Evolutionary conservation across 2,888 invertebrate genomes (phyloP).

Genomic region (Cheilosia pagana): DNA sequence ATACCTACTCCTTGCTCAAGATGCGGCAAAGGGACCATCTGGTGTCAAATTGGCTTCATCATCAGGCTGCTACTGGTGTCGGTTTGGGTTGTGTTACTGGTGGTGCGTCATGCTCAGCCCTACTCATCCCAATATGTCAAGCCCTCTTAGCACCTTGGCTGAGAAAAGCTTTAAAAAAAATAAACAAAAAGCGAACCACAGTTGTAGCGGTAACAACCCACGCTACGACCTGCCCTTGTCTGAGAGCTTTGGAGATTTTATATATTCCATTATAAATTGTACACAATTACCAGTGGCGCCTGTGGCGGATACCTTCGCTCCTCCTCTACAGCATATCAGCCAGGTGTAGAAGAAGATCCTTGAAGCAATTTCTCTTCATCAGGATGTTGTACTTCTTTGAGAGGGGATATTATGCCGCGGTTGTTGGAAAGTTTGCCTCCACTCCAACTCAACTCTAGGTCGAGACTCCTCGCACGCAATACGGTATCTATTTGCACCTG

Average conservation of each 20-base stretch:
- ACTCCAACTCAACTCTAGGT: slow-evolving; percentile 14
- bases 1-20: not conserved
- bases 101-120: slow-evolving; percentile 4
- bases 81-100: slow-evolving; percentile 20
- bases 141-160: slow-evolving; percentile 13
- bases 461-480: slow-evolving; percentile 58
- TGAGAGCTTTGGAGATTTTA: slow-evolving; percentile 63
- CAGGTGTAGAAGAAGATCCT: slow-evolving; percentile 44
- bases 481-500: slow-evolving; percentile 58
- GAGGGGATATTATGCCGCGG: not conserved
- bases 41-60: slow-evolving; percentile 69
- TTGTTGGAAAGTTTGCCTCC: not conserved
- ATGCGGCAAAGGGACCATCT: slow-evolving; percentile 43
- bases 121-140: slow-evolving; percentile 25
- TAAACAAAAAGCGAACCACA: not conserved
- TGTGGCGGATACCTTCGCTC: slow-evolving; percentile 32
- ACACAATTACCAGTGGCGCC: slow-evolving; percentile 62
- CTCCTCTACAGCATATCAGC: slow-evolving; percentile 16
- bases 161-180: slow-evolving; percentile 12
- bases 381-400: slow-evolving; percentile 14
- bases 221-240: slow-evolving; percentile 40
- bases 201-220: slow-evolving; percentile 28
- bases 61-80: slow-evolving; percentile 29
- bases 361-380: slow-evolving; percentile 68
- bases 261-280: slow-evolving; percentile 72